Evolutionary conservation across 2,888 invertebrate species (phyloP).

Genomic region (Strigamia maritima): DNA sequence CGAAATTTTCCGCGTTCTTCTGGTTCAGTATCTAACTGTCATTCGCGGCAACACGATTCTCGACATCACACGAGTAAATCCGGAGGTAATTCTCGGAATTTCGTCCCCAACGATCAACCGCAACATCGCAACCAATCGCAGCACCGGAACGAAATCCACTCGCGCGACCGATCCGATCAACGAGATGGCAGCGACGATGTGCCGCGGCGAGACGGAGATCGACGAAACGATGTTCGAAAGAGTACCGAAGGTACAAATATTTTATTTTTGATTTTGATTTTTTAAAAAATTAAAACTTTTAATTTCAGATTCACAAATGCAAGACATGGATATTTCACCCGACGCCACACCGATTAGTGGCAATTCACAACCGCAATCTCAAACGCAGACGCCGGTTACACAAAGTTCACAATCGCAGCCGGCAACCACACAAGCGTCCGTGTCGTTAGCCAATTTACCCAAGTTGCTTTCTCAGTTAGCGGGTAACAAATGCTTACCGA

Average conservation of each 20-base stretch:
- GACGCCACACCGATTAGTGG: slow-evolving; percentile 85
- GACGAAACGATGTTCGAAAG: slow-evolving; percentile 38
- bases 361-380: slow-evolving; percentile 49
- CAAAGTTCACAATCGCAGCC: slow-evolving; percentile 44
- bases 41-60: slow-evolving; percentile 37
- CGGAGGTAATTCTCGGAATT: slow-evolving; percentile 37
- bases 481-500: slow-evolving; percentile 47
- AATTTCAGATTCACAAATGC: slow-evolving; percentile 58
- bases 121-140: slow-evolving; percentile 36
- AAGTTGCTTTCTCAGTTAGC: slow-evolving; percentile 48
- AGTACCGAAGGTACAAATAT: slow-evolving; percentile 42
- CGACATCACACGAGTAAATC: slow-evolving; percentile 35
- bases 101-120: slow-evolving; percentile 9
- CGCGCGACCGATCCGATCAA: slow-evolving; percentile 24
- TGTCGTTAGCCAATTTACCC: slow-evolving; percentile 56
- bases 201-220: slow-evolving; percentile 38
- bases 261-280: not conserved
- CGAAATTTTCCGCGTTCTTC: slow-evolving; percentile 37
- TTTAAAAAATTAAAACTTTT: not conserved
- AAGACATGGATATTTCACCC: slow-evolving; percentile 94
- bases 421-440: slow-evolving; percentile 48
- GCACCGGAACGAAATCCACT: slow-evolving; percentile 38
- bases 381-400: slow-evolving; percentile 42
- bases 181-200: not conserved
- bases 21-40: slow-evolving; percentile 9